phyloP scores from a whole-genome alignment of 2,888 invertebrate genomes.

The Sylvicola cinctus region DNA sequence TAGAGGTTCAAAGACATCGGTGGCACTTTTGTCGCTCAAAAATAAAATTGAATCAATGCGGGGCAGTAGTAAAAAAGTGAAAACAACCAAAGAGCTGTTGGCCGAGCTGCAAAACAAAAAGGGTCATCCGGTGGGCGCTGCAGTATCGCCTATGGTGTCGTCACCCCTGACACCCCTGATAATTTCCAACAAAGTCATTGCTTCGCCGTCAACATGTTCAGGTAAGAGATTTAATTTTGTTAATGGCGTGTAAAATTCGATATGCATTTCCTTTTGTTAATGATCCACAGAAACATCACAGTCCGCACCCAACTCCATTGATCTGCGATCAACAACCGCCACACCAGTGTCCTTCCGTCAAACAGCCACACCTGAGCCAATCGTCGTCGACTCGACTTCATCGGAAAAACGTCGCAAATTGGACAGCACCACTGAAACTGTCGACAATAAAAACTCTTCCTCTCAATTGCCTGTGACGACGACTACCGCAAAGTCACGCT shows the following conservation, averaged over 20 bases:
- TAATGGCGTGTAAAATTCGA: neutral
- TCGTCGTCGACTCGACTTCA: conserved; percentile 1
- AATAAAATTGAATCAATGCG: conserved; percentile 8
- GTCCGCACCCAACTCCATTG: conserved; percentile 10
- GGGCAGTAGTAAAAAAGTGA: conserved; percentile 19
- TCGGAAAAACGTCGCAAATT: too few species aligned
- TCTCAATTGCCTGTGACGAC: neutral
- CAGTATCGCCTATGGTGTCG: neutral
- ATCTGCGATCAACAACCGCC: conserved; percentile 14
- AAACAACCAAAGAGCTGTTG: conserved; percentile 23
- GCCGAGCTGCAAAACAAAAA: conserved; percentile 20
- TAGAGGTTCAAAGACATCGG: neutral
- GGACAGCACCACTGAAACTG: too few species aligned
- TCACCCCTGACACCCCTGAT: too few species aligned
- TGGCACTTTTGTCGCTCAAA: conserved; percentile 4
- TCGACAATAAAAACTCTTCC: neutral
- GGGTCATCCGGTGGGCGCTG: conserved; percentile 7
- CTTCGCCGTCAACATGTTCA: neutral
- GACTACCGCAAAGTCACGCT: neutral
- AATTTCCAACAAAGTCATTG: neutral
- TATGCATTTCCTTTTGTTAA: neutral
- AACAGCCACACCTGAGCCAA: conserved; percentile 12
- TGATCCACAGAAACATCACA: conserved; percentile 8
- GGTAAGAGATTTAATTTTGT: neutral
- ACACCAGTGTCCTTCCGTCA: conserved; percentile 11